A percentile compares a stretch with the other conserved stretches of the same genome.
These are phyloP conservation scores for Volucella bombylans DNA, from an alignment of 2,888 invertebrate species.

Conservation along the genomic window DNA sequence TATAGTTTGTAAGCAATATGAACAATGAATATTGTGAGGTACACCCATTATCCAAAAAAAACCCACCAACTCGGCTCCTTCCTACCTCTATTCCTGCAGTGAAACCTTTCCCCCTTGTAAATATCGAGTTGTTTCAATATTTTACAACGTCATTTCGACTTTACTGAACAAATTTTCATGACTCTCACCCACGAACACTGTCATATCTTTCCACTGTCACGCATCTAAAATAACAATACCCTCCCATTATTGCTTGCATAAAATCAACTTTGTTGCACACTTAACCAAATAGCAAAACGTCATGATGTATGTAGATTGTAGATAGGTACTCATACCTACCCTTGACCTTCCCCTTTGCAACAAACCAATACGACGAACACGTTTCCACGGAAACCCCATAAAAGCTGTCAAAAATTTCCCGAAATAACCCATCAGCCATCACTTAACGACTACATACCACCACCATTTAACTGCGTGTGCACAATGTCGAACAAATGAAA, in stretches of 20 bases:
- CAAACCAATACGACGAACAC: conserved; percentile 19
- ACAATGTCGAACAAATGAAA: conserved; percentile 64
- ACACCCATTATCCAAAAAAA: no score
- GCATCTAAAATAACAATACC: conserved; percentile 6
- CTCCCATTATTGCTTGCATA: conserved; percentile 20
- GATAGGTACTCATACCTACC: neutral
- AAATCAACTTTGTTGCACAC: conserved; percentile 48
- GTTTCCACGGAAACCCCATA: conserved; percentile 41
- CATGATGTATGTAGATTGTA: neutral
- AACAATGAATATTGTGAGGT: no score
- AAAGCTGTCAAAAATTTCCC: conserved; percentile 32
- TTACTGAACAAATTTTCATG: no score
- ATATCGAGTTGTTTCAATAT: no score
- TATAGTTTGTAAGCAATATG: no score
- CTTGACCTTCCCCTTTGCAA: neutral
- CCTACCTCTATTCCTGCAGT: no score
- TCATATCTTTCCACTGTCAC: conserved; percentile 5
- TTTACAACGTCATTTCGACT: no score
- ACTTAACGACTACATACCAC: conserved; percentile 65
- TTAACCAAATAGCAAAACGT: conserved; percentile 45
- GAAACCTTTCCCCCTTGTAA: no score
- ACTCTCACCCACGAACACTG: no score
- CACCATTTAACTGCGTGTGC: conserved; percentile 56
- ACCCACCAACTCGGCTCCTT: no score
- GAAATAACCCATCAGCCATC: conserved; percentile 50